Conservation (phyloP, 2,888 invertebrate genomes). For the Galerucella calmariensis region DNA sequence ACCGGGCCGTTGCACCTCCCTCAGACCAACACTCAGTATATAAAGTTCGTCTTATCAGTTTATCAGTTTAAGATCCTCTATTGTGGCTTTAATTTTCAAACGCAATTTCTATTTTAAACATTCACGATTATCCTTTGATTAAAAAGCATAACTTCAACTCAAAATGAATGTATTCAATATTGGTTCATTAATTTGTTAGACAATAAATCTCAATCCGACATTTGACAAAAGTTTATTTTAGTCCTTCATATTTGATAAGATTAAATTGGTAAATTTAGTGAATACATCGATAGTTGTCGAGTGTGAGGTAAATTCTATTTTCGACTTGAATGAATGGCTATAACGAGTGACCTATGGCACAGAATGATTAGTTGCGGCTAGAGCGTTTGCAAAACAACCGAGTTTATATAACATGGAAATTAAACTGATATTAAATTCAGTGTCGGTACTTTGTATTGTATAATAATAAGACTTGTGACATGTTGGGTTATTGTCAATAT, state of each 20-base stretch:
- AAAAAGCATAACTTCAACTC: not conserved
- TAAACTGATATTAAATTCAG: not conserved
- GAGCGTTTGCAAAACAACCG: constrained; percentile 1
- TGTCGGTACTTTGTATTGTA: no score
- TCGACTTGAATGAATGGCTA: constrained; percentile 16
- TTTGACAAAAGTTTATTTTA: constrained; percentile 4
- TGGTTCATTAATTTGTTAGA: constrained; percentile 10
- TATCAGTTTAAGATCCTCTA: no score
- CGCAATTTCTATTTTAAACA: not conserved
- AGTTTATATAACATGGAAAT: constrained; percentile 13
- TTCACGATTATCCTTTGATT: not conserved
- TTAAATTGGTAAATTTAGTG: not conserved
- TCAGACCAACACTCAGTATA: no score
- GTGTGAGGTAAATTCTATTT: constrained; percentile 26
- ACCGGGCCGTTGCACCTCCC: no score
- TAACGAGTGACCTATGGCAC: constrained; percentile 20
- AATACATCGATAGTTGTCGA: constrained; percentile 14
- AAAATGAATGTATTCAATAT: not conserved
- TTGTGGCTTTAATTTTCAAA: no score
- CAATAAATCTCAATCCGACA: constrained; percentile 6
- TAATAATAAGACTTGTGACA: no score
- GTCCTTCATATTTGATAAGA: not conserved
- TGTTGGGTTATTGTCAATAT: no score
- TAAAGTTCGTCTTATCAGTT: no score
- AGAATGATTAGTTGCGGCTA: constrained; percentile 1